phyloP scores from a whole-genome alignment of 92 coral and sea anemone species.

The Phenganax subtilis region DNA sequence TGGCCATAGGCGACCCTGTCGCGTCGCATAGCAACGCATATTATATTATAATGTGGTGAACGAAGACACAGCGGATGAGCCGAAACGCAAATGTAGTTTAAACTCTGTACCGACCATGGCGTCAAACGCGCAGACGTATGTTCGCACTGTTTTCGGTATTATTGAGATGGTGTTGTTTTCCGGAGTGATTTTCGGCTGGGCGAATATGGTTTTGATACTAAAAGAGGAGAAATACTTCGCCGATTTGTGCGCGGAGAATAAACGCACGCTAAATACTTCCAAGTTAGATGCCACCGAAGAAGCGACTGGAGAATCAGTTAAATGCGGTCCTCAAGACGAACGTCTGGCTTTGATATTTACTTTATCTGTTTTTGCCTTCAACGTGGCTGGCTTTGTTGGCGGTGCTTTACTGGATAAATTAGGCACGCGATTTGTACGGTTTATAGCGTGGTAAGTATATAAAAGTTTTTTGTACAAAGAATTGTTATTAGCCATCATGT shows the following conservation, averaged over 20 bases:
- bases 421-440: constrained; percentile 29
- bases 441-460: constrained; percentile 16
- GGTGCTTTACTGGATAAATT: constrained; percentile 20
- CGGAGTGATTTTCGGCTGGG: constrained; percentile 38
- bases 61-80: too few relatives aligned
- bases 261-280: background rate
- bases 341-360: constrained; percentile 29
- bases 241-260: constrained; percentile 23
- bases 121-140: background rate
- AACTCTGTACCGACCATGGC: background rate
- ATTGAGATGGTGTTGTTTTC: constrained; percentile 31
- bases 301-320: background rate
- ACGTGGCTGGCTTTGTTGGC: constrained; percentile 24
- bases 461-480: background rate
- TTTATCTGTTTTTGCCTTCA: constrained; percentile 16
- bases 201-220: constrained; percentile 26
- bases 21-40: too few relatives aligned
- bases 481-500: background rate
- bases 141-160: constrained; percentile 12
- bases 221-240: constrained; percentile 14
- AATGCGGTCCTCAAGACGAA: constrained; percentile 25
- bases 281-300: too few relatives aligned
- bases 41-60: too few relatives aligned
- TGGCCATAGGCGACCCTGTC: too few relatives aligned
- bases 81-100: too few relatives aligned